Base-by-base conservation (phyloP, 2,888 invertebrate species). In the Eristalis pertinax region DNA sequence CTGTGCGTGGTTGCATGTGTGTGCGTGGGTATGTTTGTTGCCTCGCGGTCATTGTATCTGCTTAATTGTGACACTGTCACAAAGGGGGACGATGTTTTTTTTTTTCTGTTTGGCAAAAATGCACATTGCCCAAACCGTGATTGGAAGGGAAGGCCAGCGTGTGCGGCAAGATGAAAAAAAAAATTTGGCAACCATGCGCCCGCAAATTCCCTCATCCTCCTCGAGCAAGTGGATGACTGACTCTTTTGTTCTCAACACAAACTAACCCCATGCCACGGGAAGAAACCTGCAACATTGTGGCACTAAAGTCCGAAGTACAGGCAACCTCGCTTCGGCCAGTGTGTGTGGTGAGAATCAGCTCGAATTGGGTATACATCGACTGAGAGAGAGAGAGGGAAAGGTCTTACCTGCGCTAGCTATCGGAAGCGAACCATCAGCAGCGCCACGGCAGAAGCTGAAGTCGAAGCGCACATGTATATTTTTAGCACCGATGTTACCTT, bases 401-500 rank as follows among this genome's bases (percentile, higher is more conserved):
- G 32, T 68, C 62, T 35, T 63, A 81, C 74, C 78, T 78, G 74
- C 35, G 19, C 24, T 24, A 1, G 26, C 60, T 60, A 60, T 60
- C 60, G 15, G 24, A 26, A 19, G 26, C 60, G 26, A 24, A 15
- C 26, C 60, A 60, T 60, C 60, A 60, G 26, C 60, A 29, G 29
- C 29, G 26, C 26, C 26, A 8, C 32, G 38, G 13, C 38, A 60
- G 26, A 29, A 60, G 60, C 60, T 0, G 35, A 29, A 56, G 50
- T 38, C 22, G 38, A 72, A 80, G 67, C 60, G 41, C 65, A 65
- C 74, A 77, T 62, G 32, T 68, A 35, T 81, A 86, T 86, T 84
- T 87, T 87, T 84, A 87, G 84, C 87, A 87, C 76, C 83, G 72
- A 79, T 69, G 64, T 87, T 87, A 76, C 84, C 87, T 87, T 83